phyloP scores from a whole-genome alignment of 2,888 invertebrate species.

The Cataglyphis cursor region DNA sequence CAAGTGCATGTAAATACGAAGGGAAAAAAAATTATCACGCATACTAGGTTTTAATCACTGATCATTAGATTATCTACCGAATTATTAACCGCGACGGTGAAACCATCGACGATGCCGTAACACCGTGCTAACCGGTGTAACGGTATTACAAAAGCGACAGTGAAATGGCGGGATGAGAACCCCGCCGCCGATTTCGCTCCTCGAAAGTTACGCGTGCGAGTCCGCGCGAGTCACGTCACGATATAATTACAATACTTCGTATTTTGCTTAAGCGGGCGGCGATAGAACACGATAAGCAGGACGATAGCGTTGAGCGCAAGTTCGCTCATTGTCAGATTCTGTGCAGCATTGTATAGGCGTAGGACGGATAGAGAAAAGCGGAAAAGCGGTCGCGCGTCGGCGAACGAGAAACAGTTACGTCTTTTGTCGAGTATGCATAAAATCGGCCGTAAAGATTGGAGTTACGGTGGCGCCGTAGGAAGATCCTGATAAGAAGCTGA shows the following conservation, averaged over 20 bases:
- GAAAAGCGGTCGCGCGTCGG: constrained; percentile 21
- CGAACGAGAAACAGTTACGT: constrained; percentile 45
- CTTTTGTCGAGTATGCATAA: constrained; percentile 53
- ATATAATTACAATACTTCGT: constrained; percentile 40
- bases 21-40: background rate
- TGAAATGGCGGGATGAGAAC: constrained; percentile 80
- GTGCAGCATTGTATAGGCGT: constrained; percentile 24
- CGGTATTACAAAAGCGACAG: constrained; percentile 85
- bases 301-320: constrained; percentile 9
- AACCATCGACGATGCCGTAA: constrained; percentile 59
- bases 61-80: constrained; percentile 37
- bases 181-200: constrained; percentile 79
- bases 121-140: constrained; percentile 69
- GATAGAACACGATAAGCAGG: constrained; percentile 5
- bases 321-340: constrained; percentile 4
- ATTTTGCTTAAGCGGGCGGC: constrained; percentile 32
- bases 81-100: constrained; percentile 51
- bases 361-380: constrained; percentile 13
- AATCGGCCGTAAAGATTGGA: constrained; percentile 52
- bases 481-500: constrained; percentile 45
- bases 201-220: constrained; percentile 80
- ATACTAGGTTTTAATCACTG: constrained; percentile 12
- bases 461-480: constrained; percentile 40
- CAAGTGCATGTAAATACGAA: background rate
- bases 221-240: constrained; percentile 65